These are phyloP conservation scores for Remorina albescens DNA, from an alignment of 2,797 vertebrate genomes.

Conservation along the genomic window DNA sequence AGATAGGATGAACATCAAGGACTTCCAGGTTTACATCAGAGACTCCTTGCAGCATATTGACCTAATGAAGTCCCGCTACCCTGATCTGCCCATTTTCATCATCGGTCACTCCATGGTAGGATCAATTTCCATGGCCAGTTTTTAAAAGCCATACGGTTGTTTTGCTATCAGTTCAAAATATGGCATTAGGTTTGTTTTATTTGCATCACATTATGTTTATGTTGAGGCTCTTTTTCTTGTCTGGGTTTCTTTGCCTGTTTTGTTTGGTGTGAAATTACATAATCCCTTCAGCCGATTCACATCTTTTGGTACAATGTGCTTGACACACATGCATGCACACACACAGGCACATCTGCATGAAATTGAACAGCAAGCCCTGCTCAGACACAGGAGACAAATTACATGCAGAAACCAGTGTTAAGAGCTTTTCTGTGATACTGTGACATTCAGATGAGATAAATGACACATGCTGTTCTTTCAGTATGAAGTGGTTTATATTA, in stretches of 20 bases:
- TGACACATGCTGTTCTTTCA: constrained; percentile 4
- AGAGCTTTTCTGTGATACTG: constrained; percentile 21
- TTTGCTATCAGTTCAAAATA: neutral
- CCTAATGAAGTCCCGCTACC: constrained; percentile 88
- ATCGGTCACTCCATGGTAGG: constrained; percentile 98
- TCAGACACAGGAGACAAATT: constrained; percentile 4
- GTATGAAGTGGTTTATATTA: constrained; percentile 6
- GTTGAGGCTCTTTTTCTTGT: neutral
- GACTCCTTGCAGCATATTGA: constrained; percentile 94
- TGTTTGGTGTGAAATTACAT: constrained; percentile 29
- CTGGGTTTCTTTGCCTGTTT: constrained; percentile 11
- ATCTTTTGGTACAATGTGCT: constrained; percentile 15
- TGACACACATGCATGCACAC: neutral
- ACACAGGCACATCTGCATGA: constrained; percentile 3
- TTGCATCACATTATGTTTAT: neutral
- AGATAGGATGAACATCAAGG: constrained; percentile 92
- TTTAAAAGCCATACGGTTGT: neutral
- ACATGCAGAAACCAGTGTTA: constrained; percentile 1
- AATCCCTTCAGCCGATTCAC: constrained; percentile 1
- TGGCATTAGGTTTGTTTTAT: constrained; percentile 3
- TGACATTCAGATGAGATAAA: constrained; percentile 20
- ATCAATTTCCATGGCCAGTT: neutral
- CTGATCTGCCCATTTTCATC: constrained; percentile 90
- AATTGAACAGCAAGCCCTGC: constrained; percentile 7
- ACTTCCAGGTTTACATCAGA: constrained; percentile 94